Evolutionary conservation across 92 coral and sea anemone genomes (phyloP).

Genomic region (Zoanthus gigantus): DNA sequence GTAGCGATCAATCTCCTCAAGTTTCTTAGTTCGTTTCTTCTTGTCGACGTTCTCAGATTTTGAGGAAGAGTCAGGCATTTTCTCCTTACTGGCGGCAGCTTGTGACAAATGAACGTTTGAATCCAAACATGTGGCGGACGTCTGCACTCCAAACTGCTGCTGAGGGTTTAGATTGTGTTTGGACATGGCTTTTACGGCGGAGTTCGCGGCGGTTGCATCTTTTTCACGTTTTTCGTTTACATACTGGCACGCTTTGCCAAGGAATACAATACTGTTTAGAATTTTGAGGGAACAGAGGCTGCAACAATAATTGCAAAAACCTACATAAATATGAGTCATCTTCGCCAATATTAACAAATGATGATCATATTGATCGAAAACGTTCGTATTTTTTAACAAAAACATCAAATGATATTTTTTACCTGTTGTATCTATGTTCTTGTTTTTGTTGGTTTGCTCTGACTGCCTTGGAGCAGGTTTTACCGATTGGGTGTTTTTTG

Average conservation of each 20-base stretch:
- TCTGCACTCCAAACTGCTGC: constrained; percentile 31
- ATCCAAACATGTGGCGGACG: constrained; percentile 55
- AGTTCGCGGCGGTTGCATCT: constrained; percentile 40
- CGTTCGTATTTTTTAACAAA: too few relatives aligned
- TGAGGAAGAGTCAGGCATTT: background rate
- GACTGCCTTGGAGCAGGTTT: too few relatives aligned
- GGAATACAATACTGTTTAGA: constrained; percentile 92
- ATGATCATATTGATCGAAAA: too few relatives aligned
- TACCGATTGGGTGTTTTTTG: too few relatives aligned
- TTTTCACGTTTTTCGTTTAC: constrained; percentile 78
- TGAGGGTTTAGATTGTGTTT: constrained; percentile 1
- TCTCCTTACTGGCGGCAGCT: constrained; percentile 38
- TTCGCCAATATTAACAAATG: too few relatives aligned
- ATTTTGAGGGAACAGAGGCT: constrained; percentile 91
- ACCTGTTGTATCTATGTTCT: too few relatives aligned
- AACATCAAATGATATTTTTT: too few relatives aligned
- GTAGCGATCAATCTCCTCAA: constrained; percentile 94
- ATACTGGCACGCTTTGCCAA: constrained; percentile 90
- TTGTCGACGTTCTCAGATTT: constrained; percentile 52
- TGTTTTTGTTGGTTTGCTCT: too few relatives aligned
- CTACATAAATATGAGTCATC: background rate
- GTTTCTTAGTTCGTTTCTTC: constrained; percentile 73
- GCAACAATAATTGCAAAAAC: constrained; percentile 12
- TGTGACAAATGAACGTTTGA: constrained; percentile 39
- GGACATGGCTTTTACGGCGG: background rate